Base-by-base conservation (phyloP, 2,797 vertebrate genomes). In the Bradypus variegatus region DNA sequence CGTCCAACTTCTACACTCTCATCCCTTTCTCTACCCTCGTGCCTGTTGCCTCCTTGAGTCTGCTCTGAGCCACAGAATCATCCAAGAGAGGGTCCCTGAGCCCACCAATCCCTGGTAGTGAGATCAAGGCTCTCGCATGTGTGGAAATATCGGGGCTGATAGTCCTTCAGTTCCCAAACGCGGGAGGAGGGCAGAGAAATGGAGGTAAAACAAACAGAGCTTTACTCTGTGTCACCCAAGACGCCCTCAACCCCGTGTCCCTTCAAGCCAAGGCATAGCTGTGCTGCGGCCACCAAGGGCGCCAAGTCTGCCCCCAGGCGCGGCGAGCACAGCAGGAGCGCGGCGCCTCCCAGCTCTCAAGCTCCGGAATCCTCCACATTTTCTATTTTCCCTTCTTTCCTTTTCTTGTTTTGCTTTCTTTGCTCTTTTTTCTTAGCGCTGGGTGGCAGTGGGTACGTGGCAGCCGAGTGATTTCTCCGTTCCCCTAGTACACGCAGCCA, bases 401-500 rank as follows among this genome's bases (percentile, higher is more conserved):
- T 72, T 27, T 75, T 25, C 62, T 38, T 94, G 38, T 89, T 67
- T 93, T 86, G 90, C 69, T 62, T 93, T 90, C 58, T 64, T 82
- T 76, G 62, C 86, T 88, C 87, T 93, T 94, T 85, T 45, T 91
- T 55, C 92, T 91, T 58, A 83, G 86, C 48, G 7, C 91, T 89
- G 88, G 83, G 86, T 83, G 92, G 88, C 83, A 55, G 58, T 67
- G 82, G 65, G 88, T 50, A 50, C 10, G 18, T 65, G 88, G 69
- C 41, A 86, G 85, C 45, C 36, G 8, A 45, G 81, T 18, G 45
- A 38, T 53, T 82, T 75, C 79, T 45, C 70, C 6, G 53, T 70
- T 10, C 76, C 76, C 55, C 19, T 15, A 9, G 55, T 19, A 33
- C 73, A 76, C 21, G 12, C 94, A 75, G 72, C 69, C 50, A 38